phyloP scores from a whole-genome alignment of 2,888 invertebrate genomes.

The Oxyteleia sp. region DNA sequence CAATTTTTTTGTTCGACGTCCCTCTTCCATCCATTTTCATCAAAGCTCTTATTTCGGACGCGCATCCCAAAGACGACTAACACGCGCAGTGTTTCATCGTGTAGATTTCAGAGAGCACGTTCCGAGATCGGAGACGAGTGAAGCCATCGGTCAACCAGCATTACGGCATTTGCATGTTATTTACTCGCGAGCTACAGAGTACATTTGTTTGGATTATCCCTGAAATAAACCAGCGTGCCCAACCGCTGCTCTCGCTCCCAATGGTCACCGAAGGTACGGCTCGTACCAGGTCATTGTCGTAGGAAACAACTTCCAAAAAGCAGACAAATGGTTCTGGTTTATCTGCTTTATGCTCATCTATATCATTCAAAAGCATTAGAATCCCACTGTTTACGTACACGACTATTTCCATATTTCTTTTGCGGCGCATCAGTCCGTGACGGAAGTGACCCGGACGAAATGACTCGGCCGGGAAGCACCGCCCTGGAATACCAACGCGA shows the following conservation, averaged over 20 bases:
- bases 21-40: constrained; percentile 50
- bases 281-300: constrained; percentile 73
- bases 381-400: constrained; percentile 52
- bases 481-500: constrained; percentile 43
- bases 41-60: constrained; percentile 37
- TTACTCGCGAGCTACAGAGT: constrained; percentile 87
- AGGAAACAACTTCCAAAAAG: constrained; percentile 79
- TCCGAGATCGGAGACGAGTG: constrained; percentile 81
- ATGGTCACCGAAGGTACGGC: constrained; percentile 73
- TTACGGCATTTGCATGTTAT: constrained; percentile 88
- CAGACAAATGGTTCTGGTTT: constrained; percentile 84
- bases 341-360: constrained; percentile 81
- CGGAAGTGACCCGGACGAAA: constrained; percentile 45
- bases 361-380: constrained; percentile 79
- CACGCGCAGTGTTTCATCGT: constrained; percentile 72
- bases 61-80: constrained; percentile 73
- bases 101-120: constrained; percentile 82
- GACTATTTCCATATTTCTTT: constrained; percentile 68
- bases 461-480: constrained; percentile 33
- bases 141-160: constrained; percentile 88
- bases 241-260: constrained; percentile 76
- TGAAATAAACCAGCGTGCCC: constrained; percentile 86
- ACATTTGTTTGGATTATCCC: constrained; percentile 88
- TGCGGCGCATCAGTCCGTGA: constrained; percentile 42
- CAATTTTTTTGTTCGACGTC: constrained; percentile 1